Percentiles rank a stretch among this genome's conserved stretches.
phyloP scores from a whole-genome alignment of 2,888 invertebrate species.

The Cheilosia scutellata region DNA sequence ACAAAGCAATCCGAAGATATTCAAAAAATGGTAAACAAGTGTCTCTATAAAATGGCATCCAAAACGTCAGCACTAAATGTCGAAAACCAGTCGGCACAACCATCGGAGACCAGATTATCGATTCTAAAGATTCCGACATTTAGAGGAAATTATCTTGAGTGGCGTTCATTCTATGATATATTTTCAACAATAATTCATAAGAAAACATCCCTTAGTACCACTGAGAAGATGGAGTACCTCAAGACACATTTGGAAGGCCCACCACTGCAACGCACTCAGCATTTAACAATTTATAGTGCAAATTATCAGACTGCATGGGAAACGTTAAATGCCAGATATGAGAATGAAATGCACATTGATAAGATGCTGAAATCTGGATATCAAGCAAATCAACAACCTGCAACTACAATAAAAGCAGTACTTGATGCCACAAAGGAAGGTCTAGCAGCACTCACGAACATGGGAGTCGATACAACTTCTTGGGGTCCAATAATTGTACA shows the following conservation, averaged over 20 bases:
- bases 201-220: slow-evolving; percentile 7
- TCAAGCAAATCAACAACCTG: not conserved
- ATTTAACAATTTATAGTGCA: slow-evolving; percentile 16
- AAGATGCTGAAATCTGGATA: slow-evolving; percentile 5
- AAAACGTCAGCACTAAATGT: not conserved
- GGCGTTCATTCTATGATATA: slow-evolving; percentile 26
- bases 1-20: not conserved
- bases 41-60: slow-evolving; percentile 24
- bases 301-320: slow-evolving; percentile 31
- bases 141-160: slow-evolving; percentile 16
- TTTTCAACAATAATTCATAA: slow-evolving; percentile 17
- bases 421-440: slow-evolving; percentile 25
- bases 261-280: slow-evolving; percentile 25
- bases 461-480: slow-evolving; percentile 11
- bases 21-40: slow-evolving; percentile 8
- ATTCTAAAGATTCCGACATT: not conserved
- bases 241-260: slow-evolving; percentile 32
- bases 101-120: not conserved
- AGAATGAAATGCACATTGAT: slow-evolving; percentile 11
- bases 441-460: slow-evolving; percentile 3
- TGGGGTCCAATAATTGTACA: not conserved
- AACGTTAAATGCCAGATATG: not conserved
- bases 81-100: not conserved
- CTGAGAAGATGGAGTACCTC: slow-evolving; percentile 39
- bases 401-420: not conserved